Conservation (phyloP, 1,140 invertebrate genomes). For the Aleiodes sp. region DNA sequence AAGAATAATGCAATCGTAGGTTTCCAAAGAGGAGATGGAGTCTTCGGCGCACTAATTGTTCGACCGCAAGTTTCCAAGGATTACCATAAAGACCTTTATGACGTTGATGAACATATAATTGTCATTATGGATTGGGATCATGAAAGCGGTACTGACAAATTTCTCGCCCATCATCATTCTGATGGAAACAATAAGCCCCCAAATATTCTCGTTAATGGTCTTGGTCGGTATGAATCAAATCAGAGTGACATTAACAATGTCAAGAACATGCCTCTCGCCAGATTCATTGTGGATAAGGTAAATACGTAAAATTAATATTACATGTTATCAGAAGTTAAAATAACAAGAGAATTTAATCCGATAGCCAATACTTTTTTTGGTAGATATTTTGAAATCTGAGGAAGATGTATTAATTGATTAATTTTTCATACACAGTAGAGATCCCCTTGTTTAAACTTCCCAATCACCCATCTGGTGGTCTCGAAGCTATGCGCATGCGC, state of each 20-base stretch:
- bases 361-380: no score
- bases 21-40: conserved; percentile 83
- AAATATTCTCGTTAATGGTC: conserved; percentile 81
- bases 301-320: conserved; percentile 5
- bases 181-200: conserved; percentile 82
- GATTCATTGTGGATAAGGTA: conserved; percentile 71
- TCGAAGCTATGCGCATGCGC: no score
- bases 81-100: conserved; percentile 70
- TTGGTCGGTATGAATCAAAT: conserved; percentile 70
- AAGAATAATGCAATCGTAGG: conserved; percentile 61
- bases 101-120: conserved; percentile 78
- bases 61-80: conserved; percentile 69
- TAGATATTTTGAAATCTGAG: no score
- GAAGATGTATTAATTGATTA: no score
- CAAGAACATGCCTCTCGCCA: conserved; percentile 67
- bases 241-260: conserved; percentile 46
- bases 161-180: conserved; percentile 81
- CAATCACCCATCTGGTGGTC: no score
- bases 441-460: no score
- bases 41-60: conserved; percentile 80
- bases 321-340: no score
- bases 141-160: conserved; percentile 73
- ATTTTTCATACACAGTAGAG: no score
- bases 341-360: no score
- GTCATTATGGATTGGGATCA: conserved; percentile 83